Evolutionary conservation across 2,797 vertebrate genomes (phyloP).

Genomic region (Petrocephalus sullivani): DNA sequence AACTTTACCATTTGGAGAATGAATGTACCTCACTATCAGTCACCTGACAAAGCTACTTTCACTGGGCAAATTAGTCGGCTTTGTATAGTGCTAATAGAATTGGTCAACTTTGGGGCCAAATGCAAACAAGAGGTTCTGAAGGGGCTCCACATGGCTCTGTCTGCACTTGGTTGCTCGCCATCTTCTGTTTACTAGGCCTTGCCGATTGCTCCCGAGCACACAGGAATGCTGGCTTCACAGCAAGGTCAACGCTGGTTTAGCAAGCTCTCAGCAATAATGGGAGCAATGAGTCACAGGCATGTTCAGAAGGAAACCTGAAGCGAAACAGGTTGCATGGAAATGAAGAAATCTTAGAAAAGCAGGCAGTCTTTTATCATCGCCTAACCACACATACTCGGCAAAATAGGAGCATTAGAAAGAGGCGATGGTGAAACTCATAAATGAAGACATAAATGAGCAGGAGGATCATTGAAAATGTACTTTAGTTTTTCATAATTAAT

Average conservation of each 20-base stretch:
- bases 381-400: neutral
- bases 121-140: neutral
- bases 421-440: neutral
- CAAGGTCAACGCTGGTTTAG: neutral
- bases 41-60: neutral
- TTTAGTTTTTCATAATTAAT: constrained; percentile 4
- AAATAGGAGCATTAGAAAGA: neutral
- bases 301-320: neutral
- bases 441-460: neutral
- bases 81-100: neutral
- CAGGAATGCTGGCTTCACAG: neutral
- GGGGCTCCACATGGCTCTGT: neutral
- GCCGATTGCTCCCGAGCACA: neutral
- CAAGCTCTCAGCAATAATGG: neutral
- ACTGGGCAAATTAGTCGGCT: neutral
- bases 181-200: neutral
- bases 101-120: neutral
- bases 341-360: neutral
- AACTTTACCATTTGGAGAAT: neutral
- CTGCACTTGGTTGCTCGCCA: neutral
- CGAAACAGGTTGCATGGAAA: neutral
- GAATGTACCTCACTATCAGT: neutral
- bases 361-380: neutral
- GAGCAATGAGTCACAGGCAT: neutral
- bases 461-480: neutral